phyloP scores from a whole-genome alignment of 2,888 invertebrate species.

The Xylocampa areola region DNA sequence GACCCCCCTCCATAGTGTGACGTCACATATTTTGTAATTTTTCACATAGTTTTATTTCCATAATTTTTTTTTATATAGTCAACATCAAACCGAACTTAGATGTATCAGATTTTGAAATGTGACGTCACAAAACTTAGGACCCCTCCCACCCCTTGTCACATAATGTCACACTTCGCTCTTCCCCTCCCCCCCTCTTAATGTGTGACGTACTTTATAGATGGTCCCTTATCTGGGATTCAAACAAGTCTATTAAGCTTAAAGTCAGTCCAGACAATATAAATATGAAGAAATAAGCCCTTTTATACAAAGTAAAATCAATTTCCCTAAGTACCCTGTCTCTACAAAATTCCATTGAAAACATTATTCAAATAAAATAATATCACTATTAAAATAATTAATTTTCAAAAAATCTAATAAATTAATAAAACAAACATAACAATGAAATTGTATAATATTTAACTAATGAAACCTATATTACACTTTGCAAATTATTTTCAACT shows the following conservation, averaged over 20 bases:
- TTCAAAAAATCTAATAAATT: conserved; percentile 65
- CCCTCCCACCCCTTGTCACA: too few relatives aligned
- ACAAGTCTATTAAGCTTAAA: background rate
- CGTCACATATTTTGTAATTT: too few relatives aligned
- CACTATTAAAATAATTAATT: conserved; percentile 24
- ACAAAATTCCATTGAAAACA: conserved; percentile 70
- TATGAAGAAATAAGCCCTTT: conserved; percentile 25
- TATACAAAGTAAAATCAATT: conserved; percentile 56
- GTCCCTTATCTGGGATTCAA: too few relatives aligned
- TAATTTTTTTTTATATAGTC: too few relatives aligned
- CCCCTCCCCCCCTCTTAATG: too few relatives aligned
- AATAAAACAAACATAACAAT: conserved; percentile 61
- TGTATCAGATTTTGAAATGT: too few relatives aligned
- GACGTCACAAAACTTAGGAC: too few relatives aligned
- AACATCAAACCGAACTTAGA: too few relatives aligned
- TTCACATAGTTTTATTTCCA: too few relatives aligned
- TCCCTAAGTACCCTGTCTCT: conserved; percentile 80
- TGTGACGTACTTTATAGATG: too few relatives aligned
- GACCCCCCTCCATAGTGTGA: too few relatives aligned
- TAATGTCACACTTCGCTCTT: too few relatives aligned
- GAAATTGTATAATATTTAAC: conserved; percentile 44
- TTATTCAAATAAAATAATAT: conserved; percentile 54
- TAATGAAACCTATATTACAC: conserved; percentile 47
- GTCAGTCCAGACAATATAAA: conserved; percentile 19
- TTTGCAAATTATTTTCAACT: conserved; percentile 4